phyloP scores from a whole-genome alignment of 2,113 vertebrate genomes.

The Crotalus viridis region DNA sequence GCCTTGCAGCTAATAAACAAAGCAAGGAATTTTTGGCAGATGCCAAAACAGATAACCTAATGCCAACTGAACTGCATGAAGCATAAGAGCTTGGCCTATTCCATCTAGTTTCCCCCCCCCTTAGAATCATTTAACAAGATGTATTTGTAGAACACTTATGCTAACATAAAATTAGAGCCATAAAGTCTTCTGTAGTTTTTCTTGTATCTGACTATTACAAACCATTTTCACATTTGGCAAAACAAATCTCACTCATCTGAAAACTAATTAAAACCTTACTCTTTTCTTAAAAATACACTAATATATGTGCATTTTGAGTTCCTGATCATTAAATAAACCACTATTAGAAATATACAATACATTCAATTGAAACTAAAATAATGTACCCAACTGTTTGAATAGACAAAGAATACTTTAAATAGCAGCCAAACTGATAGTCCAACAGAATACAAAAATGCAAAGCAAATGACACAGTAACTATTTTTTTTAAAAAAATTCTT shows the following conservation, averaged over 20 bases:
- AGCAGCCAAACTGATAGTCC: not conserved
- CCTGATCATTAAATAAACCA: not conserved
- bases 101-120: accelerated
- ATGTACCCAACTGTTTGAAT: accelerated
- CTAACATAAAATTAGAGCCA: not conserved
- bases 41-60: not conserved
- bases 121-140: not conserved
- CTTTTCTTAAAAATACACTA: not conserved
- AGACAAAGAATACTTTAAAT: not conserved
- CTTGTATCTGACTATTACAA: not conserved
- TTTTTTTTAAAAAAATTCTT: not conserved
- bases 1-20: not conserved
- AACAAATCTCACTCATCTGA: not conserved
- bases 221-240: not conserved
- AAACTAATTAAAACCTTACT: not conserved
- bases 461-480: not conserved
- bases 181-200: not conserved
- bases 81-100: not conserved
- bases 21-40: not conserved
- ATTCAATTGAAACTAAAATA: slow-evolving; percentile 11
- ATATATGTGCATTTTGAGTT: not conserved
- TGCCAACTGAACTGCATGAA: not conserved
- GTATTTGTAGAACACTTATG: not conserved
- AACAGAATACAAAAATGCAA: not conserved
- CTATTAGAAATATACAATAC: not conserved